phyloP scores from a whole-genome alignment of 2,888 invertebrate species.

The Suillia variegata region DNA sequence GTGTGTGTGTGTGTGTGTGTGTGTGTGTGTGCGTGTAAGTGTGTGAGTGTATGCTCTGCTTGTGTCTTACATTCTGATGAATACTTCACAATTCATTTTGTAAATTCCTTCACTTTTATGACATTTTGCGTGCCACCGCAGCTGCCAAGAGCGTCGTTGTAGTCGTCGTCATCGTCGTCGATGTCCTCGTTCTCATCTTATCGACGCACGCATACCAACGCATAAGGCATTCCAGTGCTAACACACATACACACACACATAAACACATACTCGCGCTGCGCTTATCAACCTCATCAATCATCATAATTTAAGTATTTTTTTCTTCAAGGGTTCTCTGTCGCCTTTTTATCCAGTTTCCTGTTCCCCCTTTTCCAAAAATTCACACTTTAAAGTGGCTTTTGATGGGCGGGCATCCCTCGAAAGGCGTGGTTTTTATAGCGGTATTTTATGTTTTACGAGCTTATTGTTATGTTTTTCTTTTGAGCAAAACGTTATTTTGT shows the following conservation, averaged over 20 bases:
- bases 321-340: background rate
- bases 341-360: too few species aligned
- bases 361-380: too few species aligned
- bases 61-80: constrained; percentile 23
- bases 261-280: background rate
- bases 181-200: too few species aligned
- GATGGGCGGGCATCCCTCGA: too few species aligned
- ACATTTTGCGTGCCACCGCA: constrained; percentile 31
- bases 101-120: constrained; percentile 39
- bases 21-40: background rate
- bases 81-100: constrained; percentile 45
- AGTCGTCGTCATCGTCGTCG: background rate
- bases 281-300: background rate
- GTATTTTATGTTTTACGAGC: too few species aligned
- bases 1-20: constrained; percentile 2
- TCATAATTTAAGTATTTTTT: background rate
- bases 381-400: too few species aligned
- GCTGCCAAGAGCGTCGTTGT: constrained; percentile 12
- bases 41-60: too few species aligned
- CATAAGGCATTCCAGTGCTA: too few species aligned
- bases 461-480: too few species aligned
- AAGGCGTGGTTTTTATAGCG: too few species aligned
- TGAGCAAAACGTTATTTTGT: too few species aligned
- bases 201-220: too few species aligned
- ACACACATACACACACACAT: background rate